Percentiles rank a stretch among this genome's conserved stretches.
Evolutionary conservation across 2,888 invertebrate species (phyloP).

Genomic region (Ophonus ardosiacus): DNA sequence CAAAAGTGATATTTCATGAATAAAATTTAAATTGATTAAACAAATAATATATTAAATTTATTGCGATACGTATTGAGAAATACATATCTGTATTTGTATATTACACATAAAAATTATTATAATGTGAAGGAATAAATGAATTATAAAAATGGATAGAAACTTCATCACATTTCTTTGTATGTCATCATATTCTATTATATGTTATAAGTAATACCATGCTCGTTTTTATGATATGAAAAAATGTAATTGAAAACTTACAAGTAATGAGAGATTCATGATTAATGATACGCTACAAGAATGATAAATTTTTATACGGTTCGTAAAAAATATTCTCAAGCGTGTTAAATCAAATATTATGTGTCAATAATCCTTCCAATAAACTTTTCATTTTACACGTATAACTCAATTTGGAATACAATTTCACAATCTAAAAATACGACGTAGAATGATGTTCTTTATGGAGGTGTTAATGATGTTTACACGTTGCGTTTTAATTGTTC

Average conservation of each 20-base stretch:
- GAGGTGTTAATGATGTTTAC: conserved; percentile 41
- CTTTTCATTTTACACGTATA: background rate
- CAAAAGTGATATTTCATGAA: background rate
- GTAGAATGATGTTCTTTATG: background rate
- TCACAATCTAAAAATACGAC: background rate
- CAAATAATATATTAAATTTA: background rate
- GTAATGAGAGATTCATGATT: conserved; percentile 8
- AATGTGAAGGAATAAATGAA: background rate
- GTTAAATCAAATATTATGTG: background rate
- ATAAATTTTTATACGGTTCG: background rate
- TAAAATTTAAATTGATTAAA: background rate
- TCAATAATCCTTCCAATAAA: background rate
- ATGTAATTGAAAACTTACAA: background rate
- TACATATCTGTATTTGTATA: background rate
- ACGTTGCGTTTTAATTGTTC: conserved; percentile 56
- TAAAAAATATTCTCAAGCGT: background rate
- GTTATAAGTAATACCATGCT: background rate
- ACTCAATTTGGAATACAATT: conserved; percentile 6
- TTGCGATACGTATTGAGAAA: background rate
- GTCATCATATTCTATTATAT: background rate
- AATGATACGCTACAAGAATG: conserved; percentile 5
- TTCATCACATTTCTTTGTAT: background rate
- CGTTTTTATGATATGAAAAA: conserved; percentile 11
- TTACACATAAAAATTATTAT: background rate
- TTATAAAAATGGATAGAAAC: background rate